Conservation (phyloP, 2,888 invertebrate species). For the Scotopteryx bipunctaria region DNA sequence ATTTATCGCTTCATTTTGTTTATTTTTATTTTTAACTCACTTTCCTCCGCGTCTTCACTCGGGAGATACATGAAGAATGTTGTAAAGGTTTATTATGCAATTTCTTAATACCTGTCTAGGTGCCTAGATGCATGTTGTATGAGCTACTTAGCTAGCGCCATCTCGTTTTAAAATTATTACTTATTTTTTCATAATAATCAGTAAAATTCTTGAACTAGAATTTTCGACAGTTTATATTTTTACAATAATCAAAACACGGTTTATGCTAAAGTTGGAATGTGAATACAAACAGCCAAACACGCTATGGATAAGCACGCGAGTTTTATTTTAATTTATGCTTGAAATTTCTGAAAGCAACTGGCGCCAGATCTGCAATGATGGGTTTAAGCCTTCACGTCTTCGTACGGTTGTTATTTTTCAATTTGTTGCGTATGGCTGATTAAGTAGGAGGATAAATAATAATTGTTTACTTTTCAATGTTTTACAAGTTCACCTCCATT, state of each 20-base stretch:
- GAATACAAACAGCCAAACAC: neutral
- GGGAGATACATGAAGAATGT: neutral
- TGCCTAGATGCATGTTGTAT: neutral
- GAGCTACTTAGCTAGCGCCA: neutral
- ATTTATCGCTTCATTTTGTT: constrained; percentile 53
- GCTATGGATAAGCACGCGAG: neutral
- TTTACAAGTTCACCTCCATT: constrained; percentile 27
- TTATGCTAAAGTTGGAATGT: neutral
- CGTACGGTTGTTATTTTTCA: constrained; percentile 33
- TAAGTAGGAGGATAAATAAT: constrained; percentile 33
- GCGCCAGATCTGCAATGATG: constrained; percentile 29
- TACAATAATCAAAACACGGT: too few relatives aligned
- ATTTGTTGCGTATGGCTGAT: constrained; percentile 33
- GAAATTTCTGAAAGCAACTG: constrained; percentile 28
- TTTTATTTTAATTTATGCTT: constrained; percentile 10
- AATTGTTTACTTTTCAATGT: constrained; percentile 33
- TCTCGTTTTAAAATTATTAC: neutral
- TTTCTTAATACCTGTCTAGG: neutral
- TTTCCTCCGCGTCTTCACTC: constrained; percentile 1
- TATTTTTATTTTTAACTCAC: constrained; percentile 40
- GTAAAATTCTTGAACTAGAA: too few relatives aligned
- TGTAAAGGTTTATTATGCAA: neutral
- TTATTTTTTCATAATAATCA: too few relatives aligned
- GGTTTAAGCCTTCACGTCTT: constrained; percentile 19
- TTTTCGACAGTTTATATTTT: too few relatives aligned